These are phyloP conservation scores for Andricus grossulariae DNA, from an alignment of 1,140 invertebrate genomes.

Conservation along the genomic window DNA sequence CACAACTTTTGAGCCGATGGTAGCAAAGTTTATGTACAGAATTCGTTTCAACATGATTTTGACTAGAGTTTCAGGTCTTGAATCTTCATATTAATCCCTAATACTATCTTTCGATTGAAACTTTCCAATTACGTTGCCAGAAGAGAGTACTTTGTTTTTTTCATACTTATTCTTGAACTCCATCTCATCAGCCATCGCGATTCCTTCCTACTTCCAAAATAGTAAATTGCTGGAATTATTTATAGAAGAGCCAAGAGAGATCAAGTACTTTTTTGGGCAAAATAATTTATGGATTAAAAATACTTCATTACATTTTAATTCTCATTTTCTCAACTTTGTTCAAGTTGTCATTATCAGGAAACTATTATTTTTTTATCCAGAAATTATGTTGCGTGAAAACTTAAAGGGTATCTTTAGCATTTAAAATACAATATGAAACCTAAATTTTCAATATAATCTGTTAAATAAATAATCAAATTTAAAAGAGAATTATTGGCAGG, in stretches of 20 bases:
- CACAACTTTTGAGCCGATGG: constrained; percentile 66
- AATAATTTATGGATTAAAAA: too few relatives aligned
- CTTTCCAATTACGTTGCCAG: not conserved
- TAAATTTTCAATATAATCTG: too few relatives aligned
- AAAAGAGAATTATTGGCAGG: too few relatives aligned
- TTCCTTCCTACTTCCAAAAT: constrained; percentile 18
- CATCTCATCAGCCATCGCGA: constrained; percentile 23
- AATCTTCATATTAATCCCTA: not conserved
- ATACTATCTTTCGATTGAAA: not conserved
- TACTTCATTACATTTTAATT: too few relatives aligned
- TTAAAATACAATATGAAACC: too few relatives aligned
- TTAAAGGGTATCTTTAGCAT: too few relatives aligned
- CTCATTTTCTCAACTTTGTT: too few relatives aligned
- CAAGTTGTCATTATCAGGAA: too few relatives aligned
- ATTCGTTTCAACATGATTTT: constrained; percentile 61
- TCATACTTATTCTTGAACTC: constrained; percentile 24
- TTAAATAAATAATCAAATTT: too few relatives aligned
- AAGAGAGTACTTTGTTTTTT: constrained; percentile 5
- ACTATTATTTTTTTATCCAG: too few relatives aligned
- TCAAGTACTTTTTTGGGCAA: not conserved
- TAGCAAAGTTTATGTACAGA: constrained; percentile 62
- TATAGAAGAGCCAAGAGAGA: not conserved
- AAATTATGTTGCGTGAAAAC: too few relatives aligned
- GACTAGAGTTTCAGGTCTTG: not conserved
- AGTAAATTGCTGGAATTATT: constrained; percentile 19